Percentiles rank a stretch among this genome's conserved stretches.
Conservation (phyloP, 2,888 invertebrate genomes). For the Cecidostiba fungosa region DNA sequence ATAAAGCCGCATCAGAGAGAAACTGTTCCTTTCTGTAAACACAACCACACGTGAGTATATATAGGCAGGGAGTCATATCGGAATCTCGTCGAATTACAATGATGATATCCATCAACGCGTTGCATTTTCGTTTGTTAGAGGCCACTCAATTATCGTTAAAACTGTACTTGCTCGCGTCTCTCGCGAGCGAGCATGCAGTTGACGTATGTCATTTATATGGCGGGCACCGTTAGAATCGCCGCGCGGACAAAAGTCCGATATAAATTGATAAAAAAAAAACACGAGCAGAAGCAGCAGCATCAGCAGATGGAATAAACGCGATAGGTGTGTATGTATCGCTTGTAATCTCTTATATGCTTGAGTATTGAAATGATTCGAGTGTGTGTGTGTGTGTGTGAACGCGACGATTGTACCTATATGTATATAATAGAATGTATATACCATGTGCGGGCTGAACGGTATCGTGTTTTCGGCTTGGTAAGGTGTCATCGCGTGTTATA, state of each 20-base stretch:
- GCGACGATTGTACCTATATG: not conserved
- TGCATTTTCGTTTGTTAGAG: conserved; percentile 51
- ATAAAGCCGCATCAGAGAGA: not conserved
- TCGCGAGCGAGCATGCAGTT: not conserved
- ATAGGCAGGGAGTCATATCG: not conserved
- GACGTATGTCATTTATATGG: conserved; percentile 51
- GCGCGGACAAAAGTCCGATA: conserved; percentile 27
- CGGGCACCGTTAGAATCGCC: conserved; percentile 54
- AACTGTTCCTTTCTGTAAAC: conserved; percentile 43
- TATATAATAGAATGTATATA: not conserved
- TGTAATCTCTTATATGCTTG: conserved; percentile 4
- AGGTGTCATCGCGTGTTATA: conserved; percentile 12
- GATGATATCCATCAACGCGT: conserved; percentile 52
- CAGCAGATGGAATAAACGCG: conserved; percentile 23
- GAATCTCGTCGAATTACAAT: conserved; percentile 48
- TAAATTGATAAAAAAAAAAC: conserved; percentile 54
- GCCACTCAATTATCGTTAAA: conserved; percentile 58
- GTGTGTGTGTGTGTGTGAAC: not conserved
- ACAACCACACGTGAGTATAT: conserved; percentile 9
- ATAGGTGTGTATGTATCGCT: conserved; percentile 18
- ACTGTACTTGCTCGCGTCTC: conserved; percentile 56
- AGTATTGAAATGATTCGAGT: conserved; percentile 25
- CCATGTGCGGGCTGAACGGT: not conserved
- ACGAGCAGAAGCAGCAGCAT: not conserved
- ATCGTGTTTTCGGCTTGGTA: not conserved